Base-by-base conservation (phyloP, 2,113 vertebrate genomes). In the Hemibagrus wyckioides region DNA sequence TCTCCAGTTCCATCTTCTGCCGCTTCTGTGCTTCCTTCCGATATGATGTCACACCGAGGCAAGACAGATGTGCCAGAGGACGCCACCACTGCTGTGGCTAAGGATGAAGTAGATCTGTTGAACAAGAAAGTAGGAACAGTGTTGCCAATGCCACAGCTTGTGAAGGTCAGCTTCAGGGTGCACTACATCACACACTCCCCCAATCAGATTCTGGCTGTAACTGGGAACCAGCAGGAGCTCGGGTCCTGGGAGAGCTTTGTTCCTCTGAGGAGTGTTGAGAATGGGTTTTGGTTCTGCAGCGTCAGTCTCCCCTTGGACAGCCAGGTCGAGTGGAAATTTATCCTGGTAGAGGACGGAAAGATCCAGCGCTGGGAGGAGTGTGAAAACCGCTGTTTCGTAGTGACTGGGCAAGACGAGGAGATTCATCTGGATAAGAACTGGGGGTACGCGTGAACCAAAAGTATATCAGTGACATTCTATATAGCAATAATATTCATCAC, bases 301-400 rank as follows among this genome's bases (percentile, higher is more conserved):
- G 65, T 99, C 67, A 82, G 90, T 25, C 93, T 99, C 36, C 98
- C 98, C 0, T 91, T 84, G 0, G 95, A 97, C 88, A 95, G 92
- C 33, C 93, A 90, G 39, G 87, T 98, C 28, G 95, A 98, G 92
- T 99, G 98, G 98, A 99, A 99, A 91, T 98, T 99, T 83, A 95
- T 98, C 63, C 76, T 99, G 88, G 93, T 98, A 90, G 97, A 99
- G 76, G 93, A 97, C 0, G 97, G 96, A 2, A 92, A 93, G 73
- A 94, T 99, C 48, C 93, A 90, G 30, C 96, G 97, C 15, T 99
- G 98, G 98, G 98, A 99, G 93, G 98, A 99, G 91, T 97, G 98
- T 0, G 65, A 86, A 48, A 99, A 99, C 56, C 96, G 97, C 13
- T 90, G 85, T 61, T 93, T 99, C 6, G 91, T 95, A 67, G 83